These are phyloP conservation scores for Onthophagus taurus DNA, from an alignment of 1,140 invertebrate genomes.

Conservation along the genomic window DNA sequence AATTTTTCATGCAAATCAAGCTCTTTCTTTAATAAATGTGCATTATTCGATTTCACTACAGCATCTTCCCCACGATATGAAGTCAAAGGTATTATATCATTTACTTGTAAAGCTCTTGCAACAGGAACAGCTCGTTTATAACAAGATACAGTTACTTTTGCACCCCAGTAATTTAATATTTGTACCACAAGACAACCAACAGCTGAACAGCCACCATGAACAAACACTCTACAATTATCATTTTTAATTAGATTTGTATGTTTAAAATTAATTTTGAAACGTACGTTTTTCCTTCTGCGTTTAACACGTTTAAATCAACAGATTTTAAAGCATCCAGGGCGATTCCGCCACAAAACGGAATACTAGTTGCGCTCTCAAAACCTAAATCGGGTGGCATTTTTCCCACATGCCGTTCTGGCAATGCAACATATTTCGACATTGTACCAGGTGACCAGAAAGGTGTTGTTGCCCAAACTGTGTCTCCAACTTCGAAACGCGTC, in stretches of 20 bases:
- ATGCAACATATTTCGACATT: constrained; percentile 51
- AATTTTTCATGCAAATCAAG: constrained; percentile 33
- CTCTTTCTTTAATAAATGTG: constrained; percentile 26
- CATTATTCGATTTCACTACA: constrained; percentile 9
- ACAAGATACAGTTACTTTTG: constrained; percentile 47
- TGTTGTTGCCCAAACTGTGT: constrained; percentile 53
- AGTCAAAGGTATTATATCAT: constrained; percentile 43
- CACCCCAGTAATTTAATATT: constrained; percentile 58
- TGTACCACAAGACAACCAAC: constrained; percentile 64
- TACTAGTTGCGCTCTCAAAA: constrained; percentile 58
- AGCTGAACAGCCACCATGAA: constrained; percentile 59
- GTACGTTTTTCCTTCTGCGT: constrained; percentile 49
- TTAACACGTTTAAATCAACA: constrained; percentile 43
- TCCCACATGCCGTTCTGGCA: constrained; percentile 45
- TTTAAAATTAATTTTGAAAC: constrained; percentile 11
- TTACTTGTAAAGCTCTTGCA: constrained; percentile 46
- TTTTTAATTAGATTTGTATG: constrained; percentile 11
- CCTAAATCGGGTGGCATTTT: constrained; percentile 55
- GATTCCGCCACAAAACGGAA: constrained; percentile 62
- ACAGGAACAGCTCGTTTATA: constrained; percentile 42
- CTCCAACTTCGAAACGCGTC: constrained; percentile 50
- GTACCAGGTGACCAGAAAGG: constrained; percentile 50
- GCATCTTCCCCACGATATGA: constrained; percentile 10
- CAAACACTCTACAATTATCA: constrained; percentile 48
- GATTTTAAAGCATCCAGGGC: constrained; percentile 55